A percentile compares a stretch with the other conserved stretches of the same genome.
Conservation (phyloP, 1,140 invertebrate genomes). For the Coenobita brevimanus region DNA sequence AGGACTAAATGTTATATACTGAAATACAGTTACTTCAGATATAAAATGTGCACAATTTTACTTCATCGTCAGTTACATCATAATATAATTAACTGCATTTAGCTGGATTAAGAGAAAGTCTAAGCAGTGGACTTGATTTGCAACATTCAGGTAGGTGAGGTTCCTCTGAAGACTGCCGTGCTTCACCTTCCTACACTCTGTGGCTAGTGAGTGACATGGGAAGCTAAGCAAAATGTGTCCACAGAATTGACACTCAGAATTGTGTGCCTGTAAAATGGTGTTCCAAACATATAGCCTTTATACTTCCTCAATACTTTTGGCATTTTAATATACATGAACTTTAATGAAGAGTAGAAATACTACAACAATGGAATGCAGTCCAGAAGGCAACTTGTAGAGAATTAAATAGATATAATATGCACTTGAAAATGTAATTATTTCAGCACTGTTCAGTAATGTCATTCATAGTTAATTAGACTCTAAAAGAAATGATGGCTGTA, state of each 20-base stretch:
- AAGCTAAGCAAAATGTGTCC: conserved; percentile 4
- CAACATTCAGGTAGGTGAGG: not conserved
- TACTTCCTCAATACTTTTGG: conserved; percentile 57
- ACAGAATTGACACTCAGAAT: not conserved
- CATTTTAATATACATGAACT: conserved; percentile 37
- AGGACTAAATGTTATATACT: no score
- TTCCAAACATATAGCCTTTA: conserved; percentile 48
- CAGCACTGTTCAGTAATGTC: conserved; percentile 48
- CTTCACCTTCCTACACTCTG: conserved; percentile 8
- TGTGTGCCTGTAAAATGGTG: conserved; percentile 20
- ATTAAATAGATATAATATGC: conserved; percentile 59
- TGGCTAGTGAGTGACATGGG: not conserved
- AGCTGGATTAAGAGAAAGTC: no score
- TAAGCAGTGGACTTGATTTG: not conserved
- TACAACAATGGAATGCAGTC: conserved; percentile 63
- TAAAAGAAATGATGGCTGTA: conserved; percentile 55
- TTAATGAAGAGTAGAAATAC: conserved; percentile 55
- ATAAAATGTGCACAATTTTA: no score
- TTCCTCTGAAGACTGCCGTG: not conserved
- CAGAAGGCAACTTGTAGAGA: conserved; percentile 65
- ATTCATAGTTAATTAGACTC: conserved; percentile 39
- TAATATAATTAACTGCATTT: no score
- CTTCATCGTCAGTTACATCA: no score
- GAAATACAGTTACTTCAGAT: no score
- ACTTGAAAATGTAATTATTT: conserved; percentile 53